phyloP scores from a whole-genome alignment of 2,113 vertebrate species.

The Crotalus viridis region DNA sequence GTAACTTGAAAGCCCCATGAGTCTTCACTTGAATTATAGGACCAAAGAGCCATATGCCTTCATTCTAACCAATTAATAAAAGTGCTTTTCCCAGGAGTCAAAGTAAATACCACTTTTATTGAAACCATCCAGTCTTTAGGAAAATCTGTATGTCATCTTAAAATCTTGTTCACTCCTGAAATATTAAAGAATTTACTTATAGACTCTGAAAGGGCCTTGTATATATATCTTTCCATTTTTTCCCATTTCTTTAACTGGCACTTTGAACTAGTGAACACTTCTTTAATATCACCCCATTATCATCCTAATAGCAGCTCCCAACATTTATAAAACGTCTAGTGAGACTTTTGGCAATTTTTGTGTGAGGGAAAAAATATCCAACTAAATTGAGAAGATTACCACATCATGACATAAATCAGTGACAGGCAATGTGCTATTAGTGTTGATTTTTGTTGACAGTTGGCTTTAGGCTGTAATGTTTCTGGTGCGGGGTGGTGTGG shows the following conservation, averaged over 20 bases:
- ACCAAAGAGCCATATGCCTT: slow-evolving; percentile 33
- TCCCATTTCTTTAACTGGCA: slow-evolving; percentile 73
- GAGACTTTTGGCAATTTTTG: slow-evolving; percentile 79
- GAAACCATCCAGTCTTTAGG: slow-evolving; percentile 50
- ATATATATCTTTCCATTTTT: slow-evolving; percentile 32
- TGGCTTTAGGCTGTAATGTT: slow-evolving; percentile 83
- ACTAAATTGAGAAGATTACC: slow-evolving; percentile 86
- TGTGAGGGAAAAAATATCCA: slow-evolving; percentile 74
- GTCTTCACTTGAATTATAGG: not conserved
- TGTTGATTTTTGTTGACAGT: slow-evolving; percentile 88
- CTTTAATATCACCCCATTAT: slow-evolving; percentile 80
- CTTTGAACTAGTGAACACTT: slow-evolving; percentile 73
- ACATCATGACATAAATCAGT: slow-evolving; percentile 83
- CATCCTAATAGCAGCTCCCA: slow-evolving; percentile 78
- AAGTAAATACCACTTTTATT: slow-evolving; percentile 16
- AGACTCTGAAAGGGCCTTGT: slow-evolving; percentile 41
- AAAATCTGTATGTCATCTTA: slow-evolving; percentile 64
- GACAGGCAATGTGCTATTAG: slow-evolving; percentile 82
- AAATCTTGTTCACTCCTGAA: slow-evolving; percentile 68
- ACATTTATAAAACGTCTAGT: slow-evolving; percentile 81
- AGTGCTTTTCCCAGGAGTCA: slow-evolving; percentile 45
- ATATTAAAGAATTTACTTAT: slow-evolving; percentile 58
- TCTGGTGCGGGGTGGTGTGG: slow-evolving; percentile 62
- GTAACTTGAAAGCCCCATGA: not conserved
- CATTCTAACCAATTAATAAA: slow-evolving; percentile 58